These are phyloP conservation scores for Saccostrea glomerata DNA, from an alignment of 1,140 invertebrate genomes.

Conservation along the genomic window DNA sequence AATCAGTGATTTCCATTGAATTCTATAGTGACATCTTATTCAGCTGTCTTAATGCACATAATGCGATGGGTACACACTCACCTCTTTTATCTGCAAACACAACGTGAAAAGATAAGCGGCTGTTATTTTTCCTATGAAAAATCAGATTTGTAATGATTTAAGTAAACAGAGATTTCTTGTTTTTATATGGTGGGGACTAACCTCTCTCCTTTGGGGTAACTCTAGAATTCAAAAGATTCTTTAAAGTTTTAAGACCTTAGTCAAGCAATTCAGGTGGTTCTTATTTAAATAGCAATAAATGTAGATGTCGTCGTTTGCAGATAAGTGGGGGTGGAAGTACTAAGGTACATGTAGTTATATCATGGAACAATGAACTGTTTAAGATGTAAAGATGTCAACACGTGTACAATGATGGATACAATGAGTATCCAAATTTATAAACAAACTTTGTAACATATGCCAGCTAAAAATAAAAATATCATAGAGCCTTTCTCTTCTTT, in stretches of 20 bases:
- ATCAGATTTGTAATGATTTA: slow-evolving; percentile 22
- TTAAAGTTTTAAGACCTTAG: not conserved
- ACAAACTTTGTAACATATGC: too few relatives aligned
- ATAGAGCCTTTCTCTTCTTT: too few relatives aligned
- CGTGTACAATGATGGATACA: too few relatives aligned
- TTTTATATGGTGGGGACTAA: not conserved
- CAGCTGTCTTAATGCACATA: slow-evolving; percentile 4
- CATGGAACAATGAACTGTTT: too few relatives aligned
- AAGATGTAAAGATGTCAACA: not conserved
- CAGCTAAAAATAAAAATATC: too few relatives aligned
- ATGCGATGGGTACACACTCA: not conserved
- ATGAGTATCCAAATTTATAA: not conserved
- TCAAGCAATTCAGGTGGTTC: not conserved
- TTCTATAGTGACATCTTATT: slow-evolving; percentile 12
- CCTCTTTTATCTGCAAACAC: slow-evolving; percentile 3
- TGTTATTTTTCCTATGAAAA: slow-evolving; percentile 1
- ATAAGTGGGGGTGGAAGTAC: not conserved
- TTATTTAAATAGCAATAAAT: not conserved
- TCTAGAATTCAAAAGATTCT: not conserved
- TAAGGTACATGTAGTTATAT: not conserved
- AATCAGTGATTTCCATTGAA: not conserved
- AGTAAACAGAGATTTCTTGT: not conserved
- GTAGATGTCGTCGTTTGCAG: not conserved
- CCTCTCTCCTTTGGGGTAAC: not conserved
- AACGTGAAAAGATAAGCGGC: not conserved